These are phyloP conservation scores for Masnerella sp. DNA, from an alignment of 2,888 invertebrate genomes.

Conservation along the genomic window DNA sequence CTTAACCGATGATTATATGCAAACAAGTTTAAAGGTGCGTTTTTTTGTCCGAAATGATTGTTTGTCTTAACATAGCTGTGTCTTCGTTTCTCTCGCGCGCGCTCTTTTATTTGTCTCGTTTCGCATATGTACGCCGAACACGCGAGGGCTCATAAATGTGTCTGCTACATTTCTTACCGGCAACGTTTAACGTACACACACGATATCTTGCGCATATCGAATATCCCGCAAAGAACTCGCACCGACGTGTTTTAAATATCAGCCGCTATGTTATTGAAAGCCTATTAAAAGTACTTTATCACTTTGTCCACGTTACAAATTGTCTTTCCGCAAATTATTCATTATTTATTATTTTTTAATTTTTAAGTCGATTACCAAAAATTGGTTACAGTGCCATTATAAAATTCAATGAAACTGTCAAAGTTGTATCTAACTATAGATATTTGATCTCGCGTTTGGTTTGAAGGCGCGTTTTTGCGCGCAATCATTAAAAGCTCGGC, in stretches of 20 bases:
- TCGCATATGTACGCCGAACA: slow-evolving; percentile 52
- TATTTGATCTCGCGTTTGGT: no score
- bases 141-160: slow-evolving; percentile 57
- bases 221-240: slow-evolving; percentile 57
- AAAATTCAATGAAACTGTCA: no score
- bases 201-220: slow-evolving; percentile 57
- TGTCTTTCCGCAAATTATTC: slow-evolving; percentile 26
- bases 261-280: slow-evolving; percentile 46
- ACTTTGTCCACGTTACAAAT: slow-evolving; percentile 42
- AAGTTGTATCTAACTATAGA: no score
- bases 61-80: slow-evolving; percentile 46
- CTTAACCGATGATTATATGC: slow-evolving; percentile 26
- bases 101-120: slow-evolving; percentile 38
- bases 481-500: no score
- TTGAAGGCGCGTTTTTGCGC: no score
- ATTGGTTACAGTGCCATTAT: no score
- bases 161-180: slow-evolving; percentile 51
- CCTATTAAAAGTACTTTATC: slow-evolving; percentile 57
- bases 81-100: background rate
- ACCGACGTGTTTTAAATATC: slow-evolving; percentile 56
- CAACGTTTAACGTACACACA: slow-evolving; percentile 57
- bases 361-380: no score
- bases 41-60: slow-evolving; percentile 31
- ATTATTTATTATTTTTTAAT: no score
- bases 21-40: slow-evolving; percentile 15